Base-by-base conservation (phyloP, 2,888 invertebrate species). In the Cephus rjabovi region DNA sequence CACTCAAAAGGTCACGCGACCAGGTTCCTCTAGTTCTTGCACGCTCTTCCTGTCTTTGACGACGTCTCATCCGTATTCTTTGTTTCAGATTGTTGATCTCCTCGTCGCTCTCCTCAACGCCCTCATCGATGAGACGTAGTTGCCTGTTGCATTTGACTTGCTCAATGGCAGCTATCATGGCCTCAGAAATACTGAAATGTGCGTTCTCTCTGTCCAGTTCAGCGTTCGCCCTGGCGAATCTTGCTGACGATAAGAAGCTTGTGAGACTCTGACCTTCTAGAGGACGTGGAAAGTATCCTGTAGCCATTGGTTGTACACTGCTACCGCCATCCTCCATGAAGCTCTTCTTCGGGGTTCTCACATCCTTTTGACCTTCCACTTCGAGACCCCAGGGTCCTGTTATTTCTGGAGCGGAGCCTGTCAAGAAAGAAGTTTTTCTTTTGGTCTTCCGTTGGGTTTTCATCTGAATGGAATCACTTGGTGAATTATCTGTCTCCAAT, bases 121-220 rank as follows among this genome's bases (percentile, higher is more conserved):
- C 90, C 82, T 93, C 93, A 78, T 93, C 93, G 15, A 89, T 89
- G 73, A 93, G 82, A 78, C 92, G 91, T 77, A 93, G 90, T 81
- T 93, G 92, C 73, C 92, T 92, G 75, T 93, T 94, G 88, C 95
- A 95, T 88, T 95, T 95, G 12, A 95, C 93, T 87, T 95, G 95
- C 88, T 97, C 97, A 82, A 97, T 96, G 23, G 96, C 96, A 12
- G 96, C 94, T 81, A 97, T 97, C 88, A 97, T 94, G 0, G 96
- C 96, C 91, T 97, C 97, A 3, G 96, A 96, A 81, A 97, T 95
- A 87, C 94, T 95, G 90, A 97, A 97, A 92, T 97, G 97, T 0
- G 97, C 96, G 92, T 97, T 97, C 92, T 97, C 97, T 87, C 96
- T 92, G 87, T 97, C 97, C 79, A 97, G 92, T 87, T 96, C 96